These are phyloP conservation scores for Australoheros scitulus DNA, from an alignment of 2,113 vertebrate species.

Conservation along the genomic window DNA sequence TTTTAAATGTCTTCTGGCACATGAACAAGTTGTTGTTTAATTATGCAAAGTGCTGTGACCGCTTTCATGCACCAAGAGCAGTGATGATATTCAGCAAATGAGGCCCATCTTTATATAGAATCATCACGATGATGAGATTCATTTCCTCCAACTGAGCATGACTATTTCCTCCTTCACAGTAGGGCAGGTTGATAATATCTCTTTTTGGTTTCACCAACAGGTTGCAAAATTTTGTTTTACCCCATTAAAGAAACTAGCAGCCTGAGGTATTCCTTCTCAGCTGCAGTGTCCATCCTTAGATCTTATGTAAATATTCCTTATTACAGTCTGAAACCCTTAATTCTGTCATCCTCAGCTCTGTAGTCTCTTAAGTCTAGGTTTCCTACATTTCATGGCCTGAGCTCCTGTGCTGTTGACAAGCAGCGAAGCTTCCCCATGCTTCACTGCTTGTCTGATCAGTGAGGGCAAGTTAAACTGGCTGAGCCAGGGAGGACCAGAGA, in stretches of 20 bases:
- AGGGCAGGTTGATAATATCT: neutral
- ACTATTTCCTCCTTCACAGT: neutral
- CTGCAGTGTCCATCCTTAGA: neutral
- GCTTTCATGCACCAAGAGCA: neutral
- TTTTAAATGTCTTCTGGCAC: slow-evolving; percentile 23
- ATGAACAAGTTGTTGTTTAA: neutral
- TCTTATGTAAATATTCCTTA: slow-evolving; percentile 13
- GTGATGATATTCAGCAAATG: neutral
- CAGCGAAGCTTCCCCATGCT: slow-evolving; percentile 21
- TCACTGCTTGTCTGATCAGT: slow-evolving; percentile 51
- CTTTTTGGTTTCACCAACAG: neutral
- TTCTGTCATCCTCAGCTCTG: slow-evolving; percentile 23
- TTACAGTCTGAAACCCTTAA: slow-evolving; percentile 40
- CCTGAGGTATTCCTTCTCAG: neutral
- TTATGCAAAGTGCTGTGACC: slow-evolving; percentile 11
- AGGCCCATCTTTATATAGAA: neutral
- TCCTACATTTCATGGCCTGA: slow-evolving; percentile 1
- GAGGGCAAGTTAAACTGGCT: slow-evolving; percentile 20
- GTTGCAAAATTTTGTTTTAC: neutral
- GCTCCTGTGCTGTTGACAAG: slow-evolving; percentile 16
- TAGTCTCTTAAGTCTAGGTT: slow-evolving; percentile 32
- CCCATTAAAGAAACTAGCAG: neutral
- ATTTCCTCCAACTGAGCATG: neutral
- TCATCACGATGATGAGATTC: neutral
- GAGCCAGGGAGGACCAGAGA: neutral